Evolutionary conservation across 1,140 invertebrate genomes (phyloP).

Genomic region (Drosophila ogumai): DNA sequence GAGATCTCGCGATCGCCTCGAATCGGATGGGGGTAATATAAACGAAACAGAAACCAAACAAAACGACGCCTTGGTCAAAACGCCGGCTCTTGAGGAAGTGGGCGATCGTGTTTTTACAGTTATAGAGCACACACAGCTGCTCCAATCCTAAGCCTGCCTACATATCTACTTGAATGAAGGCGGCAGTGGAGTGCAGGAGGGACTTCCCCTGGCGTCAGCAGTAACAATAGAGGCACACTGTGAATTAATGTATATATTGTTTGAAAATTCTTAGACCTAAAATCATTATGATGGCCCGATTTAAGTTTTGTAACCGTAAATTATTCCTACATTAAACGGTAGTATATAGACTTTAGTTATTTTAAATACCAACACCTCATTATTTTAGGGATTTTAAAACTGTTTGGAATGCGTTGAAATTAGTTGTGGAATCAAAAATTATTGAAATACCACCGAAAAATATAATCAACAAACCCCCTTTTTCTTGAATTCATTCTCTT

Average conservation of each 20-base stretch:
- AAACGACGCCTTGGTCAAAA: constrained; percentile 46
- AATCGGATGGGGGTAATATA: neutral
- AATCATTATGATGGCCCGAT: too few relatives aligned
- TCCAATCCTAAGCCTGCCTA: constrained; percentile 38
- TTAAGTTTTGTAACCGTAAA: too few relatives aligned
- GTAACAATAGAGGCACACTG: neutral
- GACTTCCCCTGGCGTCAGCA: constrained; percentile 22
- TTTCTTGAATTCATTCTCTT: too few relatives aligned
- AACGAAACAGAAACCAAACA: constrained; percentile 47
- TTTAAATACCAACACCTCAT: neutral
- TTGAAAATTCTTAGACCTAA: neutral
- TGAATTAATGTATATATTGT: neutral
- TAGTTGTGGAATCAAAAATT: neutral
- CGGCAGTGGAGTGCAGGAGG: neutral
- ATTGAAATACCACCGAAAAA: neutral
- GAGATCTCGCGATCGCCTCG: constrained; percentile 26
- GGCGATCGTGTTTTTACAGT: constrained; percentile 83
- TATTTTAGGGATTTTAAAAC: neutral
- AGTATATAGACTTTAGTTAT: too few relatives aligned
- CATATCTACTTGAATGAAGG: constrained; percentile 13
- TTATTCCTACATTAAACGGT: too few relatives aligned
- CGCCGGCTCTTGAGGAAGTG: constrained; percentile 67
- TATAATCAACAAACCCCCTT: too few relatives aligned
- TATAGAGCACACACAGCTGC: constrained; percentile 76
- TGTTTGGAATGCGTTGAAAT: neutral